These are phyloP conservation scores for Sarcophaga peregrina DNA, from an alignment of 1,140 invertebrate species.

Conservation along the genomic window DNA sequence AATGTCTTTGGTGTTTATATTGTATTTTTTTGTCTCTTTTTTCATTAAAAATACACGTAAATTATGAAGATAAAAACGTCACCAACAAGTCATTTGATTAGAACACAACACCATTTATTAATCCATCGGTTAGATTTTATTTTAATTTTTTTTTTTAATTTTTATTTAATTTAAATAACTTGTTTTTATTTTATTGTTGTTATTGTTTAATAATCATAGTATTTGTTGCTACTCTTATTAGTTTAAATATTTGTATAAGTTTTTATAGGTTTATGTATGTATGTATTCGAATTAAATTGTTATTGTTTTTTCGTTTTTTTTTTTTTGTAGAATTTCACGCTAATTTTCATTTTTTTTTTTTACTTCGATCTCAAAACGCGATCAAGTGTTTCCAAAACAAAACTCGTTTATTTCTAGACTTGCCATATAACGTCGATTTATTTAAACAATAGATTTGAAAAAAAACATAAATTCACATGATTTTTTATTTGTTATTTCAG, in stretches of 20 bases:
- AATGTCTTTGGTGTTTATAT: background rate
- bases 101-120: too few species aligned
- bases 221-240: slow-evolving; percentile 15
- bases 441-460: background rate
- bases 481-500: background rate
- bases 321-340: background rate
- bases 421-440: too few species aligned
- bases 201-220: background rate
- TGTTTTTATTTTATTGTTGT: slow-evolving; percentile 23
- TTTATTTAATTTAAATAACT: too few species aligned
- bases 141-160: background rate
- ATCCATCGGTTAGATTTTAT: too few species aligned
- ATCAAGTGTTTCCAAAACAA: background rate
- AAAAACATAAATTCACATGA: background rate
- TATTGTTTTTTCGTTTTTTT: background rate
- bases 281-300: background rate
- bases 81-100: background rate
- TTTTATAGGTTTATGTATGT: background rate
- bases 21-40: too few species aligned
- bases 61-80: background rate
- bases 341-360: background rate
- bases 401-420: background rate
- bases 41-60: background rate
- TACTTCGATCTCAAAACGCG: slow-evolving; percentile 8
- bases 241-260: background rate